phyloP scores from a whole-genome alignment of 2,113 vertebrate genomes.

The Cephalopterus ornatus region DNA sequence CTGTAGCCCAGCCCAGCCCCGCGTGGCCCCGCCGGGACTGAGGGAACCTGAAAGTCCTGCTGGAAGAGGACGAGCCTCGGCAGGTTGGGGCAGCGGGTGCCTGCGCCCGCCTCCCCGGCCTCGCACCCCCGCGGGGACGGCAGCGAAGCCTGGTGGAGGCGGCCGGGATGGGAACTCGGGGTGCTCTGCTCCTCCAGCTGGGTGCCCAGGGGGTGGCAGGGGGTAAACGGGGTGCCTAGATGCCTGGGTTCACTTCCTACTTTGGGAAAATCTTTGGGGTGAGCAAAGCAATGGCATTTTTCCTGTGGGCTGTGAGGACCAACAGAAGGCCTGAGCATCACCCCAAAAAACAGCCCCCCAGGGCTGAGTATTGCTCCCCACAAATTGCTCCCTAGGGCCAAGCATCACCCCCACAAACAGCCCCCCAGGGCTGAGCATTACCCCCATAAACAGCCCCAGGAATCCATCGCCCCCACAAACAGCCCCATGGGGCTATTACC shows the following conservation, averaged over 20 bases:
- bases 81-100: background rate
- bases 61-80: constrained; percentile 30
- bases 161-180: background rate
- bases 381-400: background rate
- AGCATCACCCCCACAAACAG: background rate
- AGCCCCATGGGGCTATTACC: background rate
- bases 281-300: fast-evolving
- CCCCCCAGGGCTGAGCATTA: fast-evolving
- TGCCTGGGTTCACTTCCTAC: background rate
- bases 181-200: background rate
- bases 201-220: fast-evolving
- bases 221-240: fast-evolving
- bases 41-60: constrained; percentile 58
- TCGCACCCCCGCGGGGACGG: fast-evolving
- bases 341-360: fast-evolving
- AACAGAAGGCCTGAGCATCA: fast-evolving
- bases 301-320: fast-evolving
- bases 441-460: background rate
- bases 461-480: too few species aligned
- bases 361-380: background rate
- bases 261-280: background rate
- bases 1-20: background rate
- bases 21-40: background rate
- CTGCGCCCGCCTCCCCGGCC: background rate
- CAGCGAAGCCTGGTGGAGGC: background rate